Evolutionary conservation across 2,113 vertebrate genomes (phyloP).

Genomic region (Turnix velox): DNA sequence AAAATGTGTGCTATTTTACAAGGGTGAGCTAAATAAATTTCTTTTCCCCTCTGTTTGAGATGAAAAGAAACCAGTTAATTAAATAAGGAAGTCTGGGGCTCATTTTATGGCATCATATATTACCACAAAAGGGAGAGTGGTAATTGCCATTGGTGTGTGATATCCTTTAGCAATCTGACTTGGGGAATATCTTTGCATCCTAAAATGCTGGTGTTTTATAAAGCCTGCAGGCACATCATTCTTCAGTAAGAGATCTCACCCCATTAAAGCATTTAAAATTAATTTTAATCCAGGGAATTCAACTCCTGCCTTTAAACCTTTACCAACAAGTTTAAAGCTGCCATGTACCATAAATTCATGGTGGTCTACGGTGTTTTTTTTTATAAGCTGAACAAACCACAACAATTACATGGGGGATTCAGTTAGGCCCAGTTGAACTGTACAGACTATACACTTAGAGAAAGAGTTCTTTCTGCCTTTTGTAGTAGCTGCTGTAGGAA

Average conservation of each 20-base stretch:
- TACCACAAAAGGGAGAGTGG: neutral
- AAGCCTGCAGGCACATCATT: constrained; percentile 16
- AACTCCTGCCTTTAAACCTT: constrained; percentile 21
- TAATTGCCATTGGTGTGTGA: neutral
- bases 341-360: neutral
- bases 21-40: neutral
- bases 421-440: neutral
- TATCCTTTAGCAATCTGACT: constrained; percentile 12
- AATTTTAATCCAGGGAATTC: constrained; percentile 41
- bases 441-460: neutral
- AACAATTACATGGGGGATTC: neutral
- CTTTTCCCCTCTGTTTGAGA: neutral
- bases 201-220: neutral
- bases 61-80: constrained; percentile 29
- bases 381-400: constrained; percentile 1
- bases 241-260: neutral
- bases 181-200: constrained; percentile 1
- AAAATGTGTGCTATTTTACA: constrained; percentile 2
- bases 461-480: neutral
- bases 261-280: constrained; percentile 24
- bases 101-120: neutral
- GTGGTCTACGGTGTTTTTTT: neutral
- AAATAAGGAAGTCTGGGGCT: neutral
- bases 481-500: neutral
- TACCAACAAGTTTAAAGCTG: constrained; percentile 29